Evolutionary conservation across 2,888 invertebrate genomes (phyloP), one percentile per base, ranked within the genome.

Genomic region (Xylota segnis): DNA sequence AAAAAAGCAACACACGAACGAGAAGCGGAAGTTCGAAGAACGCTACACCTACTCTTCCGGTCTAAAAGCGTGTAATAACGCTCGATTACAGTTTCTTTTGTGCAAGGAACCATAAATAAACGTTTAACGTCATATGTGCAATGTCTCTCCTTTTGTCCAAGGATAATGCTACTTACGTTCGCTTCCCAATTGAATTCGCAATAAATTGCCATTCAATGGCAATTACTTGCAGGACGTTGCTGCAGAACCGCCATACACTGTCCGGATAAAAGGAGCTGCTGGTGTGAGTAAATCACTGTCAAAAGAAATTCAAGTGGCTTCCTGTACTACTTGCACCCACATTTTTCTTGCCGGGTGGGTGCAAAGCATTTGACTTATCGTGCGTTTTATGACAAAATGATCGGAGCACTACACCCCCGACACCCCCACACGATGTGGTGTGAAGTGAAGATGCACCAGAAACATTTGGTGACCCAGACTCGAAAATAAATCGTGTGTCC

Each of bases 161-260:
- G n/a, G 74, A 58, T 65, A 75, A 81, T 81, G 58, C 81, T 70
- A 70, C 81, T 65, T 70, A 52, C 37, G 70, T 56, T 54, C 78
- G 52, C 52, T 75, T 65, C 56, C 61, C 63, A 84, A 81, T 84
- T 81, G 81, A 84, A 65, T 70, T 79, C 47, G 74, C 70, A 81
- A 84, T 84, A 79, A 79, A 84, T 84, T 79, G 70, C 37, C 47
- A 56, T 68, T 79, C 70, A 84, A 70, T 75, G 75, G 79, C 83
- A 84, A 79, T 79, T 79, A 84, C 75, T 79, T 84, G 74, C 84
- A 84, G 74, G 75, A 75, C 70, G 74, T 71, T 84, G 56, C 70
- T 16, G 27, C 54, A 56, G n/a, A 74, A 68, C 54, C 23, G 10
- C n/a, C 23, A 43, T 61, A 45, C 66, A 45, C n/a, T 18, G 32